Percentiles rank a stretch among this genome's conserved stretches.
These are phyloP conservation scores for Merops nubicus DNA, from an alignment of 2,113 vertebrate genomes.

Conservation along the genomic window DNA sequence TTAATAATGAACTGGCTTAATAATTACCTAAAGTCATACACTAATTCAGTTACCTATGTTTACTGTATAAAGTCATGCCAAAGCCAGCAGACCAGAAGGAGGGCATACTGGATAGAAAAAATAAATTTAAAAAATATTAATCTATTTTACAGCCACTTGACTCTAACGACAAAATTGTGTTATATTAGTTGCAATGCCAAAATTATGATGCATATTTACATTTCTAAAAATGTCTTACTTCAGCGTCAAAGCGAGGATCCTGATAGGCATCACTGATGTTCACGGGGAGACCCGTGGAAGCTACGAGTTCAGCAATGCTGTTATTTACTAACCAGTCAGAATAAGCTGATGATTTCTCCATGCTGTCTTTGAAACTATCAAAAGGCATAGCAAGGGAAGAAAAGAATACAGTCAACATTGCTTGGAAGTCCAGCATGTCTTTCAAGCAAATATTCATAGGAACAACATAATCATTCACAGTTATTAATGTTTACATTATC, in stretches of 20 bases:
- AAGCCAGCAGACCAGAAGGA: not conserved
- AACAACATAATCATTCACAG: not conserved
- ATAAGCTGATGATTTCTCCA: conserved; percentile 91
- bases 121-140: not conserved
- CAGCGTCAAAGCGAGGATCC: conserved; percentile 96
- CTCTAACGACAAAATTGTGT: not conserved
- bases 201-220: not conserved
- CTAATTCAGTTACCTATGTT: not conserved
- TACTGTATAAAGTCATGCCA: not conserved
- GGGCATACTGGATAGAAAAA: not conserved
- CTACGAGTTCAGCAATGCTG: conserved; percentile 95
- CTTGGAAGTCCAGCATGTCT: not conserved
- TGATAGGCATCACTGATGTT: conserved; percentile 98
- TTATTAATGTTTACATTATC: not conserved
- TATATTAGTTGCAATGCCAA: not conserved
- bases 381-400: conserved; percentile 10
- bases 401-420: not conserved
- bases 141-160: not conserved
- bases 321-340: conserved; percentile 99
- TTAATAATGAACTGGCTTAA: not conserved
- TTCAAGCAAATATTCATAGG: not conserved
- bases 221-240: conserved; percentile 78
- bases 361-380: conserved; percentile 91
- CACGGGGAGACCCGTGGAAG: conserved; percentile 95
- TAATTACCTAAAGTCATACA: not conserved